A percentile compares a stretch with the other conserved stretches of the same genome.
These are phyloP conservation scores for Tinamus major DNA, from an alignment of 2,797 vertebrate species.

Conservation along the genomic window DNA sequence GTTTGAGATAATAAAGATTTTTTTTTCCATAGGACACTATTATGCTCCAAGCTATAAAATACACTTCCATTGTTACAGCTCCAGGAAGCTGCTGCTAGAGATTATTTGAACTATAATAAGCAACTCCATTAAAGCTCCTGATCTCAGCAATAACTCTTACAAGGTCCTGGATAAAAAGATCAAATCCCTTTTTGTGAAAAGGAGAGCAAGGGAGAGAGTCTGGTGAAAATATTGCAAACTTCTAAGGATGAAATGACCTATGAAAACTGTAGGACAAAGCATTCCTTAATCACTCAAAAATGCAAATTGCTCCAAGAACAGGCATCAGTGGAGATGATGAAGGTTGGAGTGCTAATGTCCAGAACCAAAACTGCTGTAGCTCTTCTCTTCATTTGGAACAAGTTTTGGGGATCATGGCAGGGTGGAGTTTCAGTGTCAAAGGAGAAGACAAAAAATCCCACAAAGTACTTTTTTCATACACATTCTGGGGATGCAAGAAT, in stretches of 20 bases:
- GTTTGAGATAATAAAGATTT: slow-evolving; percentile 46
- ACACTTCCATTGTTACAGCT: slow-evolving; percentile 45
- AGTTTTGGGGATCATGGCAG: not conserved
- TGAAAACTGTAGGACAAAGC: slow-evolving; percentile 59
- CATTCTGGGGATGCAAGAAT: not conserved
- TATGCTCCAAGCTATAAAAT: slow-evolving; percentile 64
- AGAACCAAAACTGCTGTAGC: slow-evolving; percentile 17
- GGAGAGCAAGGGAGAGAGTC: not conserved
- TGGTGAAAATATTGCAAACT: slow-evolving; percentile 45
- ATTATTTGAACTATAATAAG: slow-evolving; percentile 59
- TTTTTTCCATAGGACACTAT: slow-evolving; percentile 34
- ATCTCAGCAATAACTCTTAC: slow-evolving; percentile 39
- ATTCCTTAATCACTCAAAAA: slow-evolving; percentile 16
- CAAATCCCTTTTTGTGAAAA: not conserved
- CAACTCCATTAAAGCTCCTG: slow-evolving; percentile 58
- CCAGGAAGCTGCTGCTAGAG: slow-evolving; percentile 48
- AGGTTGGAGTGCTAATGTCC: slow-evolving; percentile 2
- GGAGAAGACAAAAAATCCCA: not conserved
- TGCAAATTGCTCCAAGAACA: slow-evolving; percentile 38
- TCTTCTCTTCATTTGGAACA: not conserved
- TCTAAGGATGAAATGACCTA: slow-evolving; percentile 29
- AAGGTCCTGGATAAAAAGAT: slow-evolving; percentile 39
- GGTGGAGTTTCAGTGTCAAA: not conserved
- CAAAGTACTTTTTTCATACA: not conserved
- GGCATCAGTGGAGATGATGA: not conserved